Conservation (phyloP, 2,888 invertebrate species). For the Rambutsinella grinnellia region DNA sequence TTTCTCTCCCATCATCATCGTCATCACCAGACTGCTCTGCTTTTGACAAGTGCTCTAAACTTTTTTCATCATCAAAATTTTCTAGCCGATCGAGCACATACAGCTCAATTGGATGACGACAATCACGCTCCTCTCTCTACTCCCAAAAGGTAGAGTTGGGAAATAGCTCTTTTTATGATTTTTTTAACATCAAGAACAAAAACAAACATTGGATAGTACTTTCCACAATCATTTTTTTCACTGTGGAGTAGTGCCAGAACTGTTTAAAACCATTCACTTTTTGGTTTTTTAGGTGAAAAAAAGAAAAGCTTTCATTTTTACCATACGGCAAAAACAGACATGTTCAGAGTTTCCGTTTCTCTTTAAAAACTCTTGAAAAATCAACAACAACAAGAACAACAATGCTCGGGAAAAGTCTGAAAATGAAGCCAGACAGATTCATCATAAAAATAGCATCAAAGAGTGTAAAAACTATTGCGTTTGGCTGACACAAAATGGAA, state of each 20-base stretch:
- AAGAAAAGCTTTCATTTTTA: conserved; percentile 24
- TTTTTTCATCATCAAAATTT: conserved; percentile 64
- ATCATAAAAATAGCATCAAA: not conserved
- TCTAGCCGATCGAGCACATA: conserved; percentile 62
- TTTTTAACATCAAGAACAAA: not conserved
- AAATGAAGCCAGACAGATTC: not conserved
- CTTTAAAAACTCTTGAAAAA: conserved; percentile 43
- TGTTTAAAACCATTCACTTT: not conserved
- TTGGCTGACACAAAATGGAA: conserved; percentile 1
- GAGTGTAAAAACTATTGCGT: conserved; percentile 12
- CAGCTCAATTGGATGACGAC: not conserved
- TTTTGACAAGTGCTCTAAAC: conserved; percentile 63
- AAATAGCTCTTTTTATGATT: not conserved
- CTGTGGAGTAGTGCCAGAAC: not conserved
- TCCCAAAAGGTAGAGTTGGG: not conserved
- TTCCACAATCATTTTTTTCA: not conserved
- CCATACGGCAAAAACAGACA: conserved; percentile 44
- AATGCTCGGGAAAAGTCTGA: not conserved
- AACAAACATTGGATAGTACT: not conserved
- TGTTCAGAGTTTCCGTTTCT: conserved; percentile 48
- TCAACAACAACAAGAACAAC: conserved; percentile 37
- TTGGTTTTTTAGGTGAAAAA: not conserved
- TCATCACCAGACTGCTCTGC: conserved; percentile 38
- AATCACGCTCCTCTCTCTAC: not conserved
- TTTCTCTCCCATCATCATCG: not conserved